Evolutionary conservation across 2,797 vertebrate genomes (phyloP), one percentile per base, ranked within the genome.

Genomic region (Hozukius guyotensis): DNA sequence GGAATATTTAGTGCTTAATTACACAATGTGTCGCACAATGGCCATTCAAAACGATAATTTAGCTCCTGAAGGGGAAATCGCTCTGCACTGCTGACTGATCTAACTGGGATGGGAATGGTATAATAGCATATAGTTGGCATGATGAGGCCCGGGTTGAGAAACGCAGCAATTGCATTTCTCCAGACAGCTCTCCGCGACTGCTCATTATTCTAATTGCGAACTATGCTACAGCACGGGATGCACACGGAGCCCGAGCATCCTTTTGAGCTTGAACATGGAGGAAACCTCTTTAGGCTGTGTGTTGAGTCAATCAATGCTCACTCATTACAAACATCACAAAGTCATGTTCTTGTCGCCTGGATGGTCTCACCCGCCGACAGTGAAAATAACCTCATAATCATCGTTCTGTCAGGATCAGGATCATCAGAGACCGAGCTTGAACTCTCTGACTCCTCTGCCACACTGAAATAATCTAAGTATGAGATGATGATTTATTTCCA

Each of bases 271-370:
- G 70, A 91, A 88, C 87, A 75, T 82, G 81, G 79, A 74, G 88
- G 79, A 88, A 89, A 89, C 75, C 88, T 93, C 93, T 93, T 93
- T 92, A 93, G 89, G 89, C 91, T 68, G 92, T 88, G 86, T 93
- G 86, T 93, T 88, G 94, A 96, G 92, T 96, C 96, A 95, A 96
- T 96, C 96, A 96, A 93, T 95, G 95, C 93, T 95, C 92, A 94
- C 95, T 96, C 95, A 96, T 96, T 96, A 96, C 94, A 95, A 96
- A 92, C 93, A 96, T 95, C 94, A 94, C 93, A 94, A 96, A 95
- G 94, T 96, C 95, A 93, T 96, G 95, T 96, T 95, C 95, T 93
- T 94, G 94, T 96, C 95, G 95, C 90, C 92, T 95, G 95, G 94
- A 96, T 96, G 94, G 93, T 93, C 95, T 95, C 94, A 92, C 92